These are phyloP conservation scores for Bostrychus sinensis DNA, from an alignment of 2,113 vertebrate genomes.

Conservation along the genomic window DNA sequence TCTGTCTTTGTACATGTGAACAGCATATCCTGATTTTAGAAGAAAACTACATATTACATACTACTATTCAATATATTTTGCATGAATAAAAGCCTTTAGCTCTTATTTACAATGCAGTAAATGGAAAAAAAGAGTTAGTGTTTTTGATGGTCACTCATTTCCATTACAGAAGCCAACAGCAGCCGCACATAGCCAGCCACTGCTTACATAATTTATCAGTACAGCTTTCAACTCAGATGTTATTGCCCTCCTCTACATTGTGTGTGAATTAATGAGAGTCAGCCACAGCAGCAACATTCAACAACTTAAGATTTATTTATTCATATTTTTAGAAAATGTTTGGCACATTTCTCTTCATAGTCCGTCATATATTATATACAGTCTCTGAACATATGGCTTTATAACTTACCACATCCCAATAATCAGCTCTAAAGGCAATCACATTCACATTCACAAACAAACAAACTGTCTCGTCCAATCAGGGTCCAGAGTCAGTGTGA, in stretches of 20 bases:
- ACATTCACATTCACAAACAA: slow-evolving; percentile 59
- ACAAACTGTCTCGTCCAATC: slow-evolving; percentile 28
- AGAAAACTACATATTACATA: too few relatives aligned
- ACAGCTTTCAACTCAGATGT: slow-evolving; percentile 4
- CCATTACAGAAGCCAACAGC: slow-evolving; percentile 17
- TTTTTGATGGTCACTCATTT: slow-evolving; percentile 7
- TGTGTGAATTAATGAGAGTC: slow-evolving; percentile 2
- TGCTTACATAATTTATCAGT: slow-evolving; percentile 38
- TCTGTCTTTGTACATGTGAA: too few relatives aligned
- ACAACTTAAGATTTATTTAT: slow-evolving; percentile 69
- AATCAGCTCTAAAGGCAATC: slow-evolving; percentile 58
- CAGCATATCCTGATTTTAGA: too few relatives aligned
- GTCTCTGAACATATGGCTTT: slow-evolving; percentile 47
- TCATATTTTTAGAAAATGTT: slow-evolving; percentile 70
- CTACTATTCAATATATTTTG: too few relatives aligned
- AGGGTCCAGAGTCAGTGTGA: slow-evolving; percentile 9
- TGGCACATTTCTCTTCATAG: slow-evolving; percentile 65
- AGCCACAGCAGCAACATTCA: slow-evolving; percentile 16
- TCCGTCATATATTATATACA: slow-evolving; percentile 31
- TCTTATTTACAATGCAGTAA: not conserved
- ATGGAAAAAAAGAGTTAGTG: too few relatives aligned
- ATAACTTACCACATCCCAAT: slow-evolving; percentile 27
- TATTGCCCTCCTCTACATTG: slow-evolving; percentile 2
- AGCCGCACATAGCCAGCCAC: not conserved
- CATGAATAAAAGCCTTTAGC: not conserved